phyloP scores from a whole-genome alignment of 2,113 vertebrate species.

The Gymnogyps californianus region DNA sequence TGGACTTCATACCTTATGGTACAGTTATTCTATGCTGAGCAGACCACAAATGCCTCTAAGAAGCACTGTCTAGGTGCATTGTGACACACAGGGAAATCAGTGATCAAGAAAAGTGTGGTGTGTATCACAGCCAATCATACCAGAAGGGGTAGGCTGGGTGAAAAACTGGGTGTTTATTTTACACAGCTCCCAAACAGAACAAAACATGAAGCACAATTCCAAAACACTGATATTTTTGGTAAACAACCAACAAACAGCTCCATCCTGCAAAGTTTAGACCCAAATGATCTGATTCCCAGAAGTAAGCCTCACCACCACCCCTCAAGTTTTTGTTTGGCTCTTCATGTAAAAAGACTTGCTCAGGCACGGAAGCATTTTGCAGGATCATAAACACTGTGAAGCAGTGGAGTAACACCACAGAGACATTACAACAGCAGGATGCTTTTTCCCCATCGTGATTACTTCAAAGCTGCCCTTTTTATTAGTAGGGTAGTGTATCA shows the following conservation, averaged over 20 bases:
- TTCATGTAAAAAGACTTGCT: not conserved
- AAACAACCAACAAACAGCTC: not conserved
- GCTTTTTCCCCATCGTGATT: not conserved
- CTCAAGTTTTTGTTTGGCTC: not conserved
- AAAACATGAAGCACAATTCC: not conserved
- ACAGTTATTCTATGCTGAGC: not conserved
- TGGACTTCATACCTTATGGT: not conserved
- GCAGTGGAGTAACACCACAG: not conserved
- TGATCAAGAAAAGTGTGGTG: not conserved
- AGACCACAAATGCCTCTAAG: not conserved
- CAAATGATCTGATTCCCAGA: not conserved
- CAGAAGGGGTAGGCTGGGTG: not conserved
- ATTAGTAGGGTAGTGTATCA: constrained; percentile 7
- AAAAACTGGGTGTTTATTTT: not conserved
- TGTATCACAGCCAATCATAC: not conserved
- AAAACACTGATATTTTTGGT: not conserved
- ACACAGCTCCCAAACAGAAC: constrained; percentile 14
- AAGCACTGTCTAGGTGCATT: not conserved
- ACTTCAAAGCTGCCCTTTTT: constrained; percentile 44
- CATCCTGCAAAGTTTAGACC: not conserved
- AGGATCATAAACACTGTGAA: not conserved
- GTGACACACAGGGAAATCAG: not conserved
- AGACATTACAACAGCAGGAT: constrained; percentile 25
- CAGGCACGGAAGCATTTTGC: not conserved
- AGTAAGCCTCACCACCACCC: not conserved